A percentile compares a stretch with the other conserved stretches of the same genome.
These are phyloP conservation scores for Xiphydria camelus DNA, from an alignment of 2,888 invertebrate genomes.

Conservation along the genomic window DNA sequence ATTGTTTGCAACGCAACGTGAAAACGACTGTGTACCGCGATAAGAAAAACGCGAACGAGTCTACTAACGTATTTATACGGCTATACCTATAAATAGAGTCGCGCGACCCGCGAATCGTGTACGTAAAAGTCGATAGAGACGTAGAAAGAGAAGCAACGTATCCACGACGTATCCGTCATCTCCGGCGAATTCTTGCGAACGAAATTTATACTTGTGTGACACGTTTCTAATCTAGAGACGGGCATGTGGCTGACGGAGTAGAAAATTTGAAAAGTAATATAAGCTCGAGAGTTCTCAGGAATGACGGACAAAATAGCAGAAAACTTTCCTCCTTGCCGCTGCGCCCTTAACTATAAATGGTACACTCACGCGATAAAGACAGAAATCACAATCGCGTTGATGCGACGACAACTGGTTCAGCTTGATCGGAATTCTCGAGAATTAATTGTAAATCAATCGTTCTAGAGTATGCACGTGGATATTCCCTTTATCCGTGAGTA, in stretches of 20 bases:
- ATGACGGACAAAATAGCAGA: constrained; percentile 45
- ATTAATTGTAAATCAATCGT: not conserved
- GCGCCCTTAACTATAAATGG: constrained; percentile 21
- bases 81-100: too few species aligned
- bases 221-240: constrained; percentile 12
- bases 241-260: constrained; percentile 40
- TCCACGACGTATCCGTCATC: not conserved
- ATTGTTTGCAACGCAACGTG: too few species aligned
- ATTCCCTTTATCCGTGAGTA: constrained; percentile 21
- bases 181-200: not conserved
- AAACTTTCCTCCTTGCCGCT: constrained; percentile 41
- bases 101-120: too few species aligned
- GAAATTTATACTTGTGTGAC: not conserved
- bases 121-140: too few species aligned
- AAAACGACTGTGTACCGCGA: too few species aligned
- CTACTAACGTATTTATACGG: too few species aligned
- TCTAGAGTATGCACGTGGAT: not conserved
- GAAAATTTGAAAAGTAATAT: constrained; percentile 34
- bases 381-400: not conserved
- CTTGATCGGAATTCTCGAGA: not conserved
- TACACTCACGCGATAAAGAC: constrained; percentile 16
- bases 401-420: too few species aligned
- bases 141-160: too few species aligned
- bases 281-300: constrained; percentile 46
- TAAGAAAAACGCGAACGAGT: too few species aligned